Base-by-base conservation (phyloP, 2,888 invertebrate species). In the Ormyrus labotus region DNA sequence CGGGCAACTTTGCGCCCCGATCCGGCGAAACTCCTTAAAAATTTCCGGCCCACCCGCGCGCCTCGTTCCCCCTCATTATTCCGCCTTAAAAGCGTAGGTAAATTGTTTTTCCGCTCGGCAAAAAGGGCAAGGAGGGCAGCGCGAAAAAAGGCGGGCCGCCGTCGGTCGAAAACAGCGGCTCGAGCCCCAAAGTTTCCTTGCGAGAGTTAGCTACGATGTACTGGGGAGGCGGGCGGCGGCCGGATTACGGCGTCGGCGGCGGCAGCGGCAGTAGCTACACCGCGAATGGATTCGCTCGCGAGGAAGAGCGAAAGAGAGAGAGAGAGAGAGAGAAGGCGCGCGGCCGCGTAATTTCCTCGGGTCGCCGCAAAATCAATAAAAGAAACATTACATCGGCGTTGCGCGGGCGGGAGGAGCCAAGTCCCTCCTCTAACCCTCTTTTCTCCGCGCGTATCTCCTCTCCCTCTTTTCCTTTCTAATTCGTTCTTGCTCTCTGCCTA, bases 351-450 rank as follows among this genome's bases (percentile, higher is more conserved):
- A 90, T 90, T 90, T 90, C 88, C 88, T 89, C 80, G 79, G 71
- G 64, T 79, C 78, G 78, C 88, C 89, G 86, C 89, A 89, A 90
- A 90, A 90, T 90, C 90, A 90, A 90, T 90, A 90, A 90, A 90
- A 90, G 90, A 90, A 90, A 90, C 90, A 90, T 90, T 90, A 90
- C 89, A 90, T 90, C 86, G 90, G 88, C 88, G 34, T 88, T 65
- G 72, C 61, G 70, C 70, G 64, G 34, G 61, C 65, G 84, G 84
- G 83, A 79, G 83, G 75, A 80, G 87, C 87, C 85, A 87, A 89
- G 87, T 50, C 63, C 50, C 80, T 81, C 88, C 89, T 88, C 88
- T 88, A 87, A 86, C 88, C 87, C 88, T 88, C 86, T 85, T 77
- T 74, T 68, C 53, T 67, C 71, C 71, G 55, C 58, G 19, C 57